These are phyloP conservation scores for Oreochromis spilurus DNA, from an alignment of 2,113 vertebrate species.

Conservation along the genomic window DNA sequence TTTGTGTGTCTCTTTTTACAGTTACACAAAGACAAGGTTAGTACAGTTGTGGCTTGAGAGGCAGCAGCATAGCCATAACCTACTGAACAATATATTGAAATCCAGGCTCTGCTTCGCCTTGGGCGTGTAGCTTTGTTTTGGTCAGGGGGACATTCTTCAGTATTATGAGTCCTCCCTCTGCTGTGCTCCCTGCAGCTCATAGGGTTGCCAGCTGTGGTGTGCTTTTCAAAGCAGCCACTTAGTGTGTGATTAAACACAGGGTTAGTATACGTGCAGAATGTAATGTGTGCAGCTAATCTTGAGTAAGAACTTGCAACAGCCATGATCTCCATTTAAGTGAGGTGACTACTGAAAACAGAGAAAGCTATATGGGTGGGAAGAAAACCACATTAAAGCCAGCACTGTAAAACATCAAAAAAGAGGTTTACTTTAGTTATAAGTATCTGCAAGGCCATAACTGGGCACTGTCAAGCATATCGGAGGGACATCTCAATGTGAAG, in stretches of 20 bases:
- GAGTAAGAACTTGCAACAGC: not conserved
- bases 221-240: not conserved
- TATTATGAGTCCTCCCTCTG: not conserved
- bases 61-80: not conserved
- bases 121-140: not conserved
- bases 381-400: not conserved
- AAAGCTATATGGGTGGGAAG: not conserved
- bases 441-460: not conserved
- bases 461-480: not conserved
- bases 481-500: not conserved
- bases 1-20: not conserved
- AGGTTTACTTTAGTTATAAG: not conserved
- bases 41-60: not conserved
- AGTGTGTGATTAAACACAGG: not conserved
- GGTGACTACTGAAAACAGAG: not conserved
- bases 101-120: not conserved
- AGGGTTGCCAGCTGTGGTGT: not conserved
- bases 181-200: not conserved
- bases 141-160: not conserved
- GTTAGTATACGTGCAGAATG: not conserved
- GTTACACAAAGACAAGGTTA: not conserved
- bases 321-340: not conserved
- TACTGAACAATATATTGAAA: not conserved
- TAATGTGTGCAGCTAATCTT: not conserved
- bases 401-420: not conserved